These are phyloP conservation scores for Chaetodon auriga DNA, from an alignment of 2,113 vertebrate genomes.

Conservation along the genomic window DNA sequence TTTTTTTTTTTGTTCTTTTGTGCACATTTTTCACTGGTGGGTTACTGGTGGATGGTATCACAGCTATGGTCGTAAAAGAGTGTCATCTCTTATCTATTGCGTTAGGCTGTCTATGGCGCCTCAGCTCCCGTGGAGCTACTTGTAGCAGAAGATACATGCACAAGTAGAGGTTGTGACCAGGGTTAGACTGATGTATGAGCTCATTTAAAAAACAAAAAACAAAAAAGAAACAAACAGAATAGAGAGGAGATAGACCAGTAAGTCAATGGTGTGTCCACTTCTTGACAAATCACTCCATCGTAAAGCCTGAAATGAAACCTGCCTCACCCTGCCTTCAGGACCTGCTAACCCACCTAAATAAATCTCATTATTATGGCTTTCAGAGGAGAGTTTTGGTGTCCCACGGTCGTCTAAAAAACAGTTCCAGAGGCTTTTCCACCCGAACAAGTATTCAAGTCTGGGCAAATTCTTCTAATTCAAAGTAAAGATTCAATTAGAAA, in stretches of 20 bases:
- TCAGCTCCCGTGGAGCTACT: slow-evolving; percentile 61
- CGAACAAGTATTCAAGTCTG: neutral
- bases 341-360: slow-evolving; percentile 28
- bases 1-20: slow-evolving; percentile 49
- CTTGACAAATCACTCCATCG: neutral
- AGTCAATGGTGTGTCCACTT: neutral
- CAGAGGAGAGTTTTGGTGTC: slow-evolving; percentile 34
- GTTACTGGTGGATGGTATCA: slow-evolving; percentile 82
- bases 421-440: slow-evolving; percentile 24
- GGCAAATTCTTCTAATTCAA: slow-evolving; percentile 11
- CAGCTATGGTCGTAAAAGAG: slow-evolving; percentile 91
- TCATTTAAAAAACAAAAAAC: neutral
- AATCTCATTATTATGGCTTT: slow-evolving; percentile 70
- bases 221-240: neutral
- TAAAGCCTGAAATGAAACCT: slow-evolving; percentile 11
- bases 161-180: slow-evolving; percentile 70
- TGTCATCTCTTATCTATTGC: slow-evolving; percentile 80
- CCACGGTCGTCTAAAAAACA: slow-evolving; percentile 29
- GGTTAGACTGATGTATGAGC: slow-evolving; percentile 35
- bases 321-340: slow-evolving; percentile 11
- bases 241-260: neutral
- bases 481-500: slow-evolving; percentile 24
- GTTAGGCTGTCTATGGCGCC: slow-evolving; percentile 84
- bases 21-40: slow-evolving; percentile 57
- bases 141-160: slow-evolving; percentile 89